Conservation (phyloP, 2,888 invertebrate genomes). For the Unio pictorum region DNA sequence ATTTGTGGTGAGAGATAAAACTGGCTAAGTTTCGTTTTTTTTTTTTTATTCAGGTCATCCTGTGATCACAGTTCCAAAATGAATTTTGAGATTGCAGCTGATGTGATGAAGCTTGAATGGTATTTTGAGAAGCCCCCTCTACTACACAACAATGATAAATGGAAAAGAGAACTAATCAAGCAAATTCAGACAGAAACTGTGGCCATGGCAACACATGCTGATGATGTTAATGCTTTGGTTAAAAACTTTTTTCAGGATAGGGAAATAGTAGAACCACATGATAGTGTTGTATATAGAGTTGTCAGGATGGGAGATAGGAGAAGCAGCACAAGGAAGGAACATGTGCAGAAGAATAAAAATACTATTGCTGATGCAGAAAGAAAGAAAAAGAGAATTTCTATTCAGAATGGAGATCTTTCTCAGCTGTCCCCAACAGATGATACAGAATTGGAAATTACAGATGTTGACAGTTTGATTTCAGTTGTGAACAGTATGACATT, state of each 20-base stretch:
- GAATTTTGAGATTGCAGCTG: constrained; percentile 76
- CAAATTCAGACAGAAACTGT: constrained; percentile 30
- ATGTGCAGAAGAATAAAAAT: no score
- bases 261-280: constrained; percentile 21
- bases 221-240: constrained; percentile 5
- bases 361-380: no score
- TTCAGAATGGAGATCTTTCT: constrained; percentile 1
- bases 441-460: constrained; percentile 5
- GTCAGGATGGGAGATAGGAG: constrained; percentile 4
- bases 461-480: constrained; percentile 27
- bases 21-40: background rate
- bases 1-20: background rate
- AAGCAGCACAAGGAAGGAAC: no score
- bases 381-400: background rate
- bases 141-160: constrained; percentile 83
- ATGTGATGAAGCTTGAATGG: constrained; percentile 84
- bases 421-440: background rate
- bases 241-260: constrained; percentile 18
- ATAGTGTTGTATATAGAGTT: constrained; percentile 20
- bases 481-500: constrained; percentile 41
- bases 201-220: background rate
- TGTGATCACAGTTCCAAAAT: no score
- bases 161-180: constrained; percentile 73
- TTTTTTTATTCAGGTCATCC: background rate
- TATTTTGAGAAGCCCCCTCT: constrained; percentile 88